Percentiles rank a stretch among this genome's conserved stretches.
phyloP scores from a whole-genome alignment of 35 echinoderm and acorn worm species.

The Lytechinus pictus region DNA sequence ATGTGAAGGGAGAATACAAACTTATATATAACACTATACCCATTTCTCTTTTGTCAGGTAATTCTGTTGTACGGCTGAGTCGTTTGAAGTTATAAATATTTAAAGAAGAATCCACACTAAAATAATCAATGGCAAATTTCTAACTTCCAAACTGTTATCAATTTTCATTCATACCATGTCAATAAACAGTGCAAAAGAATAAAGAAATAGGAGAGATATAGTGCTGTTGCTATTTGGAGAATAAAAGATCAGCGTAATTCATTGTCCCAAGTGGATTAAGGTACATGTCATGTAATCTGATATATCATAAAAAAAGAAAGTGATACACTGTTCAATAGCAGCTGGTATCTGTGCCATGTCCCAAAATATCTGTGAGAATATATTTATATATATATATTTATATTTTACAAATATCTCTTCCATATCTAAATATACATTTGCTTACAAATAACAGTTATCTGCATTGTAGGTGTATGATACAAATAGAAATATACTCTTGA shows the following conservation, averaged over 20 bases:
- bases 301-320: not conserved
- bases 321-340: not conserved
- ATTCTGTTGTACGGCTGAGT: too few species aligned
- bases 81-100: too few species aligned
- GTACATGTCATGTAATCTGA: not conserved
- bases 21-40: too few species aligned
- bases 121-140: too few species aligned
- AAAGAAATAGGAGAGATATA: too few species aligned
- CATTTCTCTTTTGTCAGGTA: too few species aligned
- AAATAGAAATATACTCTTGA: not conserved
- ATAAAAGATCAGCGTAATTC: not conserved
- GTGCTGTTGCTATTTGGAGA: too few species aligned
- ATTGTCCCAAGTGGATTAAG: not conserved
- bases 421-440: not conserved
- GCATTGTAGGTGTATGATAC: not conserved
- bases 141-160: too few species aligned
- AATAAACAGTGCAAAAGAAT: too few species aligned
- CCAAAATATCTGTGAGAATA: not conserved
- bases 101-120: too few species aligned
- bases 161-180: too few species aligned
- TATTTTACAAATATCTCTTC: constrained; percentile 15
- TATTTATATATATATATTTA: not conserved
- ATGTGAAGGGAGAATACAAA: too few species aligned
- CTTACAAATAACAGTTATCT: not conserved
- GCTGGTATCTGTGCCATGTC: not conserved